A percentile compares a stretch with the other conserved stretches of the same genome.
These are phyloP conservation scores for Caenorhabditis sp. DNA, from an alignment of 2,888 invertebrate species.

Conservation along the genomic window DNA sequence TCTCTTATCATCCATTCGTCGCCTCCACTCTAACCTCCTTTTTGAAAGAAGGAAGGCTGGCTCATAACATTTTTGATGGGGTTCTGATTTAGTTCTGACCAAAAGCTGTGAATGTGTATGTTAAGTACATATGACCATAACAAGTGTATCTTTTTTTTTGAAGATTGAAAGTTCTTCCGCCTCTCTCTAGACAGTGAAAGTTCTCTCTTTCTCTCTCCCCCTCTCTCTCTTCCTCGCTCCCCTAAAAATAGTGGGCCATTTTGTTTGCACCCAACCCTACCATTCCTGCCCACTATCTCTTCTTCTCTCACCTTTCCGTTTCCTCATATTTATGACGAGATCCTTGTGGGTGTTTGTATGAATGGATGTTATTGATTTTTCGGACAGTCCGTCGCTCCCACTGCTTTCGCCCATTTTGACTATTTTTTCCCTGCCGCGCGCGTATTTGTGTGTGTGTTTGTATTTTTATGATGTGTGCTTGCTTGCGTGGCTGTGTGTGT, in stretches of 20 bases:
- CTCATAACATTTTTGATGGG: too few relatives aligned
- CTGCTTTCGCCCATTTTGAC: slow-evolving; percentile 6
- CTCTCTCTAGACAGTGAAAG: background rate
- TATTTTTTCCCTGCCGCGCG: slow-evolving; percentile 19
- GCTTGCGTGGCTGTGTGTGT: slow-evolving; percentile 20
- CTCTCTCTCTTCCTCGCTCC: background rate
- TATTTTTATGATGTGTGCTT: slow-evolving; percentile 44
- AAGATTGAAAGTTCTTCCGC: too few relatives aligned
- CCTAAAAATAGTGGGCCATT: slow-evolving; percentile 51
- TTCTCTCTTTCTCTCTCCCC: slow-evolving; percentile 28
- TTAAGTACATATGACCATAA: too few relatives aligned
- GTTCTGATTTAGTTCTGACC: too few relatives aligned
- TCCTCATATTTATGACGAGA: slow-evolving; percentile 55
- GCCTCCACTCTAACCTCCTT: background rate
- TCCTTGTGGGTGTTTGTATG: slow-evolving; percentile 1
- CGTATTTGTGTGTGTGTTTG: too few relatives aligned
- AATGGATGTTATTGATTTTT: slow-evolving; percentile 49
- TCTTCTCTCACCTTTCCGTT: slow-evolving; percentile 17
- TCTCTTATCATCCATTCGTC: slow-evolving; percentile 9
- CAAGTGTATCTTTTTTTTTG: slow-evolving; percentile 34
- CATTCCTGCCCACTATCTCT: slow-evolving; percentile 32
- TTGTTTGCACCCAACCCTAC: slow-evolving; percentile 45
- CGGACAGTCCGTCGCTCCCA: slow-evolving; percentile 51
- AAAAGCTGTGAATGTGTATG: too few relatives aligned
- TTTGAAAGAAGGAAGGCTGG: too few relatives aligned